Conservation (phyloP, 2,797 vertebrate genomes). For the Apogon hyalosoma region DNA sequence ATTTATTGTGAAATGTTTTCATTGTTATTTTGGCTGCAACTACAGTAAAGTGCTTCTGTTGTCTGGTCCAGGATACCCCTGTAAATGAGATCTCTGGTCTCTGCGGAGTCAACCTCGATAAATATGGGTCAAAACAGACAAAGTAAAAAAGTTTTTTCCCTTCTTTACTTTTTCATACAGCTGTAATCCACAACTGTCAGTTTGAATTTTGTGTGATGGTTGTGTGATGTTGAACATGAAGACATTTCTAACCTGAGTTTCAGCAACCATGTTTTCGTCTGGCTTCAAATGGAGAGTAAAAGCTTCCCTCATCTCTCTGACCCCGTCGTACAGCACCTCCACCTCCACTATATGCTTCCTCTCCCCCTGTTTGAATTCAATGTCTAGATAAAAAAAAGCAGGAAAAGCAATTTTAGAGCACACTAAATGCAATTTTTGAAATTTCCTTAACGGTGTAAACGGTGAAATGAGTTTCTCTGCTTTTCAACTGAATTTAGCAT, state of each 20-base stretch:
- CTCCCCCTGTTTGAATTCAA: constrained; percentile 93
- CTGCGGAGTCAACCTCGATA: constrained; percentile 49
- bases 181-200: constrained; percentile 12
- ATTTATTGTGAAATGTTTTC: constrained; percentile 62
- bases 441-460: constrained; percentile 6
- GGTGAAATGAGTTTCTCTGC: constrained; percentile 10
- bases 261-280: constrained; percentile 95
- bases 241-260: constrained; percentile 87
- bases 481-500: constrained; percentile 29
- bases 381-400: constrained; percentile 78
- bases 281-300: constrained; percentile 94
- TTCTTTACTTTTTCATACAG: constrained; percentile 35
- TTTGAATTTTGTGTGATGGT: constrained; percentile 15
- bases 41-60: constrained; percentile 52
- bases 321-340: constrained; percentile 90
- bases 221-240: not conserved
- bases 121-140: constrained; percentile 49
- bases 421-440: not conserved
- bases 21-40: constrained; percentile 33
- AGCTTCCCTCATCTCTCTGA: constrained; percentile 94
- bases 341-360: constrained; percentile 90
- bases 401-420: constrained; percentile 8
- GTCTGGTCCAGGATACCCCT: constrained; percentile 34
- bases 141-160: constrained; percentile 4
- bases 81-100: constrained; percentile 49